Evolutionary conservation across 2,888 invertebrate genomes (phyloP), one percentile per base, ranked within the genome.

Genomic region (Merodon equestris): DNA sequence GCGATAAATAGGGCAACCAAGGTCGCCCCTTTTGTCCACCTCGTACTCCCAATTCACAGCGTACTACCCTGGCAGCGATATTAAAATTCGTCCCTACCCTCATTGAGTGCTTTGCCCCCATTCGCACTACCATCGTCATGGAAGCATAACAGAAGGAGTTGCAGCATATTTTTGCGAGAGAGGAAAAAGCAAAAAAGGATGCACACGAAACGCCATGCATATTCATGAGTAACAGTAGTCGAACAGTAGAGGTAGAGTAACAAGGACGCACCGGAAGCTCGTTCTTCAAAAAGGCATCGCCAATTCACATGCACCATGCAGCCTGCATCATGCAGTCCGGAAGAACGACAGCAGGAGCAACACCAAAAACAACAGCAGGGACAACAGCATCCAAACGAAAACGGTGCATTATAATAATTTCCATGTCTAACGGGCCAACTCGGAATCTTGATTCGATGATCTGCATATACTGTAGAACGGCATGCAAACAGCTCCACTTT

Each of bases 351-450:
- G 27, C 27, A 27, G 27, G 27, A 27, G 7, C 27, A 27, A 27
- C 27, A 27, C 27, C 27, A 27, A 7, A 7, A 27, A 27, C 7
- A 27, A 27, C 27, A 27, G 5, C 19, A 18, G 36, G 13, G n/a
- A 40, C 40, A 9, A 27, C 27, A 27, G 27, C 27, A 40, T 40
- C 12, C 40, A 40, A 51, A 19, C 40, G 61, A 34, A 50, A 45
- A 53, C 48, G 34, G 58, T 68, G 68, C 73, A 73, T 79, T 79
- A 75, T 75, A 70, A 63, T 73, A 79, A 73, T 73, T 64, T 73
- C 68, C 58, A 67, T 68, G 36, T 73, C 77, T 68, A 79, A 74
- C 68, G 64, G 79, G 54, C 40, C 74, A 74, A 68, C 74, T 68
- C 74, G 63, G 74, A 74, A 58, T 64, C 67, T 64, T 42, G 53